phyloP scores from a whole-genome alignment of 2,888 invertebrate genomes.

The Zootermopsis nevadensis region DNA sequence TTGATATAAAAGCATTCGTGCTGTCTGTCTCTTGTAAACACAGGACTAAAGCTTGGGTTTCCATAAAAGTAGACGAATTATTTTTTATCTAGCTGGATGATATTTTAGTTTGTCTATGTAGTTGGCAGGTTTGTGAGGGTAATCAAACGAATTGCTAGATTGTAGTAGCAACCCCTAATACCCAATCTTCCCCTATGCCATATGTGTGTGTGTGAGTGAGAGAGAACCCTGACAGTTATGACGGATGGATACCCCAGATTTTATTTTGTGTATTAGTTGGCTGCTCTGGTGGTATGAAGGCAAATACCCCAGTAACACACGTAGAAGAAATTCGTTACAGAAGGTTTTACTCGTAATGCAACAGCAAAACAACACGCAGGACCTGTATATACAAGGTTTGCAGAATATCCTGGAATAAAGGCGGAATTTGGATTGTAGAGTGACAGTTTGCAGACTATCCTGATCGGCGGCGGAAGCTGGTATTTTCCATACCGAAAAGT shows the following conservation, averaged over 20 bases:
- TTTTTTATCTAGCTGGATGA: too few relatives aligned
- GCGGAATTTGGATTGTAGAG: background rate
- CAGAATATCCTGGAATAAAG: background rate
- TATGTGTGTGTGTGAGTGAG: too few relatives aligned
- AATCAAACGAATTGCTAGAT: too few relatives aligned
- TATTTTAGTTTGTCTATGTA: too few relatives aligned
- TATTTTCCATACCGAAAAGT: too few relatives aligned
- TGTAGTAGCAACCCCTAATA: background rate
- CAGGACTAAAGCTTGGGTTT: too few relatives aligned
- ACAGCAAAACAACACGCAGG: background rate
- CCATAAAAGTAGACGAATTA: too few relatives aligned
- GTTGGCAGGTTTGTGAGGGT: too few relatives aligned
- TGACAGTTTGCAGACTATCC: background rate
- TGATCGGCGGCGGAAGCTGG: too few relatives aligned
- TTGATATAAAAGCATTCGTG: too few relatives aligned
- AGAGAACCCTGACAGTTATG: background rate
- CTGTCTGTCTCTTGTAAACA: too few relatives aligned
- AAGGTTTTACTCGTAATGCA: background rate
- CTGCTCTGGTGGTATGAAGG: background rate
- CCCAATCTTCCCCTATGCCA: background rate
- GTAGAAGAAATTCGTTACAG: background rate
- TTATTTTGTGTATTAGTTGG: constrained; percentile 1
- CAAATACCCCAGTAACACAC: background rate
- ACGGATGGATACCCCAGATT: background rate
- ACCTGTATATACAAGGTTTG: background rate